Base-by-base conservation (phyloP, 2,888 invertebrate genomes). In the Salticus scenicus region DNA sequence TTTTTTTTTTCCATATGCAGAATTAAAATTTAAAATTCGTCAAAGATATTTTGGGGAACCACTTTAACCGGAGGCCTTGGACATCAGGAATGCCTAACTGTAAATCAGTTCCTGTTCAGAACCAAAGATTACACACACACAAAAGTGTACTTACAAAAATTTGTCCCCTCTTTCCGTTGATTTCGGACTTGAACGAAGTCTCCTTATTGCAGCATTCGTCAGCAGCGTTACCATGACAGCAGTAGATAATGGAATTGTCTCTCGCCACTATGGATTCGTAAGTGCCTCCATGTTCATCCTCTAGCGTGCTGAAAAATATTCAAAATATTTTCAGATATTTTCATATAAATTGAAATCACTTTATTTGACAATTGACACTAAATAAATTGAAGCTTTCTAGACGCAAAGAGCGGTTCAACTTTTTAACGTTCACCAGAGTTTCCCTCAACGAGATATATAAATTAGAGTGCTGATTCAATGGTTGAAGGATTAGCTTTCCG, bases 201-300 rank as follows among this genome's bases (percentile, higher is more conserved):
- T 69, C 77, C 42, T 87, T 81, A 41, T 79, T 63, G 47, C 87
- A 87, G n/a, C 87, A 87, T 24, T 78, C 76, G 0, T 83, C 83
- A 10, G 83, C 83, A n/a, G 79, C 75, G 10, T 87, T 87, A 12
- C 87, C 87, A 41, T 87, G 87, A 41, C 83, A 87, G 47, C 87
- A 87, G 33, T 87, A 87, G 20, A 87, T 87, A n/a, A 87, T 83
- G 0, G 87, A 79, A 28, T 87, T 83, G 30, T 87, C 79, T 24
- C 72, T 47, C 1, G 83, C 72, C 5, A 79, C 79, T 4, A 87
- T 20, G 24, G 87, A 78, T 63, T 87, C 87, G 31, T 87, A 87
- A 4, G 66, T 72, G 0, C 73, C 75, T 1, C 63, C 31, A 64
- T 78, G 77, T 0, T 79, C 57, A 5, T 70, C 82, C 37, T 72